Conservation (phyloP, 2,113 vertebrate genomes). For the Beaufortia kweichowensis region DNA sequence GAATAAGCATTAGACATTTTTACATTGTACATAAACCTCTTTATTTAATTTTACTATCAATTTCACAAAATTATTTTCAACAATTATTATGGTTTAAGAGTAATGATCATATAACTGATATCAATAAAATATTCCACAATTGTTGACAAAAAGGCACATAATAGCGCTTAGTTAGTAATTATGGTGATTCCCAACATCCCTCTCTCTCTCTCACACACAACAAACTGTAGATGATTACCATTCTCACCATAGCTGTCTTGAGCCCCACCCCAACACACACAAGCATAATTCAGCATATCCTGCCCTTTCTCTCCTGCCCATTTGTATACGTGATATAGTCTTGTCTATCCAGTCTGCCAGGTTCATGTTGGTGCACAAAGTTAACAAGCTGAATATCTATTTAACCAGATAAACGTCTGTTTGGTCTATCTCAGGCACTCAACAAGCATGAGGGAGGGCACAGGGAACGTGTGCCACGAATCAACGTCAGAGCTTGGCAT, state of each 20-base stretch:
- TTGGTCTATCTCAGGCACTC: conserved; percentile 35
- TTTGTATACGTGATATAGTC: neutral
- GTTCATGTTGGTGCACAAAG: neutral
- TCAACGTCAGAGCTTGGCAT: conserved; percentile 49
- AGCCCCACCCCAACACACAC: neutral
- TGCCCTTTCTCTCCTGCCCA: neutral
- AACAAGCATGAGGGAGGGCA: conserved; percentile 30
- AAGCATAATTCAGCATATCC: conserved; percentile 22
- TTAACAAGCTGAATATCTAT: conserved; percentile 10
- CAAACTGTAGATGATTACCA: neutral
- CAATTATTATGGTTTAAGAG: no score
- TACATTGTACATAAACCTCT: no score
- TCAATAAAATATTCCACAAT: conserved; percentile 36
- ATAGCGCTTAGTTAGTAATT: neutral
- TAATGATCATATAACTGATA: conserved; percentile 28
- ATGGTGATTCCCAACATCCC: neutral
- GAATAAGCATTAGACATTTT: no score
- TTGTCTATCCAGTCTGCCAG: neutral
- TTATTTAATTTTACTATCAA: no score
- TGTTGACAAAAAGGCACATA: neutral
- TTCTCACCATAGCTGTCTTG: neutral
- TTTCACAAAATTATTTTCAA: neutral
- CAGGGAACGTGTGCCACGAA: conserved; percentile 54
- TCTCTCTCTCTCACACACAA: neutral
- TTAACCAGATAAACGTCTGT: neutral